phyloP scores from a whole-genome alignment of 2,888 invertebrate species.

The Eulithis testata region DNA sequence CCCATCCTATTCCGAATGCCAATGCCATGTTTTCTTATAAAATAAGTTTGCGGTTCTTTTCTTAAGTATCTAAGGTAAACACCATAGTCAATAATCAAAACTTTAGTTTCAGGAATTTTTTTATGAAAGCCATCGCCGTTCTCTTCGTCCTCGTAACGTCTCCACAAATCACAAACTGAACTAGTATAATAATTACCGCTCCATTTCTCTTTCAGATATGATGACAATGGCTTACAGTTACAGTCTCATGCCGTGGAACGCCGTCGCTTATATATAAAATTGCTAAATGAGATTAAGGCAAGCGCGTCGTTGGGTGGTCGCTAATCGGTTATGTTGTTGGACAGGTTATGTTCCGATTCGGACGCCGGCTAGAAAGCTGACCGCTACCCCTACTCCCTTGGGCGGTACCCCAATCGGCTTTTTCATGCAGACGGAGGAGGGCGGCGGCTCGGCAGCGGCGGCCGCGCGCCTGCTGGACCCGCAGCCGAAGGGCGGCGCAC shows the following conservation, averaged over 20 bases:
- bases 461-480: slow-evolving; percentile 94
- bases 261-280: slow-evolving; percentile 60
- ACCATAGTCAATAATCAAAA: slow-evolving; percentile 74
- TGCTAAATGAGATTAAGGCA: slow-evolving; percentile 47
- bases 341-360: slow-evolving; percentile 96
- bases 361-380: slow-evolving; percentile 98
- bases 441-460: slow-evolving; percentile 91
- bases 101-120: slow-evolving; percentile 83
- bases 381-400: slow-evolving; percentile 99
- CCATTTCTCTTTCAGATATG: slow-evolving; percentile 82
- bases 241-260: slow-evolving; percentile 73
- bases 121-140: slow-evolving; percentile 62
- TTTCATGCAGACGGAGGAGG: slow-evolving; percentile 96
- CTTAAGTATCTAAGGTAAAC: slow-evolving; percentile 52
- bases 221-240: slow-evolving; percentile 75
- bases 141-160: slow-evolving; percentile 52
- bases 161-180: slow-evolving; percentile 69
- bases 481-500: slow-evolving; percentile 94
- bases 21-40: slow-evolving; percentile 17
- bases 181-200: slow-evolving; percentile 65
- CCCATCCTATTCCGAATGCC: slow-evolving; percentile 33
- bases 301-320: slow-evolving; percentile 48
- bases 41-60: slow-evolving; percentile 38
- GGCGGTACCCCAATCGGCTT: slow-evolving; percentile 96
- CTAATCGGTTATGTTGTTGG: slow-evolving; percentile 64